Evolutionary conservation across 1,140 invertebrate species (phyloP).

Genomic region (Telenomus remus): DNA sequence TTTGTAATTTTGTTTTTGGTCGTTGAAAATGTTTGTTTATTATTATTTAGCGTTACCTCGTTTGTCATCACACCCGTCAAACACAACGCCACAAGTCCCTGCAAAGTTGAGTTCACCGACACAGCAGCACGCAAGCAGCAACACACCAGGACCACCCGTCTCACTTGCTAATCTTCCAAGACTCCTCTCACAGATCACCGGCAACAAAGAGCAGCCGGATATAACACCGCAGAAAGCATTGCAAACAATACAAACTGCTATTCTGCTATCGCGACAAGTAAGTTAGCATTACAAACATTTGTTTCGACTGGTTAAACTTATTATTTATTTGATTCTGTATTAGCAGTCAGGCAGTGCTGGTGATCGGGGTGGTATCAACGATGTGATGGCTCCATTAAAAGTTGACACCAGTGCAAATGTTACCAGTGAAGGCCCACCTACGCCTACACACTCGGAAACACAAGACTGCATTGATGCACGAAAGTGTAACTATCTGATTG

Average conservation of each 20-base stretch:
- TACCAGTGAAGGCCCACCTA: slow-evolving; percentile 79
- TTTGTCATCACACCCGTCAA: slow-evolving; percentile 78
- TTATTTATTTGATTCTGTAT: slow-evolving; percentile 13
- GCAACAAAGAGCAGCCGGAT: slow-evolving; percentile 75
- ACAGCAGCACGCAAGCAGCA: slow-evolving; percentile 72
- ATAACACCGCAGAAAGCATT: slow-evolving; percentile 78
- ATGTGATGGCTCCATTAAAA: slow-evolving; percentile 75
- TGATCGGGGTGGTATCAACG: slow-evolving; percentile 69
- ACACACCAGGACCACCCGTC: slow-evolving; percentile 77
- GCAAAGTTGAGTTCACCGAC: slow-evolving; percentile 75
- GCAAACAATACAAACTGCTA: slow-evolving; percentile 79
- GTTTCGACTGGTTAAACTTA: slow-evolving; percentile 2
- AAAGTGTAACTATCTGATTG: slow-evolving; percentile 76
- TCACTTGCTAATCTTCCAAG: slow-evolving; percentile 75
- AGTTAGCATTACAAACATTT: slow-evolving; percentile 31
- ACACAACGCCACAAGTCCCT: slow-evolving; percentile 67
- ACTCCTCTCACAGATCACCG: slow-evolving; percentile 76
- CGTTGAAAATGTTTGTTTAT: not conserved
- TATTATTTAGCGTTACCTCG: slow-evolving; percentile 78
- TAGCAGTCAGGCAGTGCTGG: slow-evolving; percentile 66
- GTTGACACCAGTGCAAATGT: slow-evolving; percentile 77
- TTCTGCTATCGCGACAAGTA: slow-evolving; percentile 76
- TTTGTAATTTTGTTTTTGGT: too few relatives aligned
- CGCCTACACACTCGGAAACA: slow-evolving; percentile 82
- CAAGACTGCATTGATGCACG: slow-evolving; percentile 79